These are phyloP conservation scores for Drosophila paulistorum DNA, from an alignment of 1,140 invertebrate species.

Conservation along the genomic window DNA sequence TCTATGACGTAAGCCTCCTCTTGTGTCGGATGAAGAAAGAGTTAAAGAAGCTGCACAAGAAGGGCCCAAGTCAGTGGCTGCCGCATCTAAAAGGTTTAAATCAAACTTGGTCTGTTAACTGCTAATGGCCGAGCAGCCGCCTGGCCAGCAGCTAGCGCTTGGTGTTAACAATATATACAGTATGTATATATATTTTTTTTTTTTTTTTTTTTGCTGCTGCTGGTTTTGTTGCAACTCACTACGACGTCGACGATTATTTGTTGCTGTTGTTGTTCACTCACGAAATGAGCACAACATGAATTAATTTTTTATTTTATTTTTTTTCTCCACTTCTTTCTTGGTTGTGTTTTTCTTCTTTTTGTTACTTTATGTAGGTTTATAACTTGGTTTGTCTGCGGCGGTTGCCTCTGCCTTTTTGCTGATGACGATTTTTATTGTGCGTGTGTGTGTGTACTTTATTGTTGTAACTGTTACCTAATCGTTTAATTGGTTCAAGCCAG, in stretches of 20 bases:
- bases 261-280: constrained; percentile 53
- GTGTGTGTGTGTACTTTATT: constrained; percentile 42
- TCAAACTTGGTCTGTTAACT: too few relatives aligned
- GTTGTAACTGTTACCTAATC: constrained; percentile 79
- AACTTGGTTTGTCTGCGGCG: constrained; percentile 50
- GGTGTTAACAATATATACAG: constrained; percentile 34
- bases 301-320: constrained; percentile 63
- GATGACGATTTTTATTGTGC: constrained; percentile 40
- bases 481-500: constrained; percentile 79
- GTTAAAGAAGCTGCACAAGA: constrained; percentile 35
- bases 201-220: constrained; percentile 45
- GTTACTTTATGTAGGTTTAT: constrained; percentile 75
- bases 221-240: constrained; percentile 32
- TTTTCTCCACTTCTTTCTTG: constrained; percentile 1
- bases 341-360: constrained; percentile 21
- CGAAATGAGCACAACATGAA: constrained; percentile 79
- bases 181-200: neutral
- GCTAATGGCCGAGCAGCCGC: neutral
- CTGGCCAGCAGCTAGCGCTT: neutral
- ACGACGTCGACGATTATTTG: constrained; percentile 30
- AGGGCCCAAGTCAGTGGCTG: neutral
- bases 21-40: constrained; percentile 7
- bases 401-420: constrained; percentile 27
- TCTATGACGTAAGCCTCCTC: constrained; percentile 39
- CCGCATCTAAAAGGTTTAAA: constrained; percentile 25